Base-by-base conservation (phyloP, 2,888 invertebrate genomes). In the Parnassius smintheus region DNA sequence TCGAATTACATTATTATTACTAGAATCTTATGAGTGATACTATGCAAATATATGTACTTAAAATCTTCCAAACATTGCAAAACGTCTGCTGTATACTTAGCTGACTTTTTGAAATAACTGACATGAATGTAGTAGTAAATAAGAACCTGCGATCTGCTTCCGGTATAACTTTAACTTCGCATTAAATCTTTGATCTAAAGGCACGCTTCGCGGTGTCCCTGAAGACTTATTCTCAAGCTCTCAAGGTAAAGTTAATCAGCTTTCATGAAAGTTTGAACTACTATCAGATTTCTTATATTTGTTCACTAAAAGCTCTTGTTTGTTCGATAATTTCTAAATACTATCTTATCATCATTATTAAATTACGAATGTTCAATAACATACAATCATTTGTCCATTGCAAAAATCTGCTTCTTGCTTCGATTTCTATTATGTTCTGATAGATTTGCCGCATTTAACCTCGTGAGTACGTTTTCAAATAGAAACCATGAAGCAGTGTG, bases 51-150 rank as follows among this genome's bases (percentile, higher is more conserved):
- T 48, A 41, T 12, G 41, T 48, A 52, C 7, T 48, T 54, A 52
- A 35, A 35, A 35, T 35, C 7, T 35, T 7, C 7, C 4, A 35
- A 35, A 35, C 22, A n/a, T 49, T 54, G 13, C 41, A 49, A 56
- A 44, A 12, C 18, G n/a, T 54, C 11, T 9, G 22, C 50, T 55
- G 13, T 18, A 41, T 11, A 13, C 51, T 44, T 41, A 60, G 49
- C 42, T 49, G 35, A 35, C 46, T 54, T 56, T 13, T 50, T 46
- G 56, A 61, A 56, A 45, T 50, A 13, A 56, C 46, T 13, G 18
- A 56, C 45, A 44, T 49, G 13, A 55, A 61, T 61, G 25, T 49
- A 61, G n/a, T 13, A 9, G 55, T 51, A 56, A 56, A 61, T 51
- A 61, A 56, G 35, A 61, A 61, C 12, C 45, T 61, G 51, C 51